These are phyloP conservation scores for Hypolimnas misippus DNA, from an alignment of 2,888 invertebrate genomes.

Conservation along the genomic window DNA sequence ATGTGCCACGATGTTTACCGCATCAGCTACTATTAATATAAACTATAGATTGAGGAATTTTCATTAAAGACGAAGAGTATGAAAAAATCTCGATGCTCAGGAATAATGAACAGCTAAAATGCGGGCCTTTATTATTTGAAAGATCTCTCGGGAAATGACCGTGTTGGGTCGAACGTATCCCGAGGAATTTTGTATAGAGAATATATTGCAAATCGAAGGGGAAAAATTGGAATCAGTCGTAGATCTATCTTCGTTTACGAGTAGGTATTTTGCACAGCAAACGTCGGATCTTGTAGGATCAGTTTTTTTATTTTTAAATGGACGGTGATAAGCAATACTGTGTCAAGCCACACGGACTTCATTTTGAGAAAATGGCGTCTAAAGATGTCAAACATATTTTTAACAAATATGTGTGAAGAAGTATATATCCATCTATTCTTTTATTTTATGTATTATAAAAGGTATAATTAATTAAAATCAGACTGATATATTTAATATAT, in stretches of 20 bases:
- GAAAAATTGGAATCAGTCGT: neutral
- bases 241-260: neutral
- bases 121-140: slow-evolving; percentile 17
- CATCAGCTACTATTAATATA: neutral
- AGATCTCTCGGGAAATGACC: slow-evolving; percentile 25
- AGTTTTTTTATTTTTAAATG: no score
- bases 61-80: neutral
- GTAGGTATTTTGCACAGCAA: neutral
- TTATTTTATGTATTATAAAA: no score
- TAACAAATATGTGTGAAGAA: no score
- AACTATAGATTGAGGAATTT: neutral
- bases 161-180: slow-evolving; percentile 9
- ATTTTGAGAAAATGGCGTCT: no score
- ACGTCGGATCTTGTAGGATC: no score
- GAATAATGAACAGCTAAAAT: neutral
- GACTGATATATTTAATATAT: no score
- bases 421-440: no score
- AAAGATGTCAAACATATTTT: no score
- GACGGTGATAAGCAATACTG: no score
- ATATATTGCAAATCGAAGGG: neutral
- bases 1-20: no score
- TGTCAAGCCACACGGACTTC: no score
- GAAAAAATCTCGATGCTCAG: neutral
- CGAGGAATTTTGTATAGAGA: neutral
- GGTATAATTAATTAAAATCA: no score